phyloP scores from a whole-genome alignment of 2,888 invertebrate species.

The Nymphalis urticae region DNA sequence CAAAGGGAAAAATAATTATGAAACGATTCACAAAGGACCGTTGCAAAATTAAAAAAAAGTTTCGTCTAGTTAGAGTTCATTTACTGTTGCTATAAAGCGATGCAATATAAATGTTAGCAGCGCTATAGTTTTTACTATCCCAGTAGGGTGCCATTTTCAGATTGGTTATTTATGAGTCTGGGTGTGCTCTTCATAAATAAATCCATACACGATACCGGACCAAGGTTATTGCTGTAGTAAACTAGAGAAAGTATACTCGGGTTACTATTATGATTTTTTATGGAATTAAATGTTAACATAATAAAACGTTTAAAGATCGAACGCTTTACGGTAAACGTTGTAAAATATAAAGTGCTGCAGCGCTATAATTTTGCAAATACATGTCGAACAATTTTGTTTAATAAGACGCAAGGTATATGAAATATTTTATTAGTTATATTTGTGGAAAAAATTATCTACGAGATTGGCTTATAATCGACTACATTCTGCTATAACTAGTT shows the following conservation, averaged over 20 bases:
- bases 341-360: too few species aligned
- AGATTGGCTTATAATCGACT: too few species aligned
- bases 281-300: background rate
- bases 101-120: conserved; percentile 29
- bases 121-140: conserved; percentile 36
- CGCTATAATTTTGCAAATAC: too few species aligned
- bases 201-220: conserved; percentile 51
- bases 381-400: too few species aligned
- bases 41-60: background rate
- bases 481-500: too few species aligned
- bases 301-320: background rate
- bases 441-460: too few species aligned
- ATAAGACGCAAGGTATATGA: too few species aligned
- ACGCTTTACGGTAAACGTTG: too few species aligned
- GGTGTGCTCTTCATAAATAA: conserved; percentile 68
- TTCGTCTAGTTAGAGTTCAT: conserved; percentile 16
- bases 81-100: conserved; percentile 25
- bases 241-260: conserved; percentile 21
- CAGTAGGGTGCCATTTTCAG: conserved; percentile 55
- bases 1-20: too few species aligned
- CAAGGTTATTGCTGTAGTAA: conserved; percentile 49
- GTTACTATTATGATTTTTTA: background rate
- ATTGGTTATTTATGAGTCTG: conserved; percentile 69
- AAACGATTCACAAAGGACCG: too few species aligned
- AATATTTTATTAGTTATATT: too few species aligned